Evolutionary conservation across 2,888 invertebrate genomes (phyloP).

Genomic region (Bembecia ichneumoniformis): DNA sequence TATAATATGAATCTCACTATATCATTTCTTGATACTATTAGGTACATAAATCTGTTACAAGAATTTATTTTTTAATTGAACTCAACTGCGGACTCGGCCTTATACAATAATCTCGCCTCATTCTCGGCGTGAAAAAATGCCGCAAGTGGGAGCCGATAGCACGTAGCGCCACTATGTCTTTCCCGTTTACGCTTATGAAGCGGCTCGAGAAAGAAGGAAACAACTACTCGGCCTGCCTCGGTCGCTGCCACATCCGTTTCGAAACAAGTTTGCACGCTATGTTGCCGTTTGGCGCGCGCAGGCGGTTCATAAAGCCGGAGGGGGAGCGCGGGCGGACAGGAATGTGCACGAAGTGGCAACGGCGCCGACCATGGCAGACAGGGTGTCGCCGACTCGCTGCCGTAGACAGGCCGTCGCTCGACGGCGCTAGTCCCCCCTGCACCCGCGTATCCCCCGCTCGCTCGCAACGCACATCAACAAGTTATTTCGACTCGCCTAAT

Average conservation of each 20-base stretch:
- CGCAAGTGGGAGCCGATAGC: constrained; percentile 75
- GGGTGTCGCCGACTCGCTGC: constrained; percentile 91
- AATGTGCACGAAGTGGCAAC: constrained; percentile 76
- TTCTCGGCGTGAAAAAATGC: constrained; percentile 76
- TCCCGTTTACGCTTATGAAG: constrained; percentile 32
- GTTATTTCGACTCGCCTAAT: constrained; percentile 62
- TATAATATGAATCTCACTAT: too few species aligned
- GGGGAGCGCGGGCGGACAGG: constrained; percentile 65
- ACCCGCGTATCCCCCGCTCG: constrained; percentile 46
- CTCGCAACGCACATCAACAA: constrained; percentile 68
- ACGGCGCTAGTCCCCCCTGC: constrained; percentile 60
- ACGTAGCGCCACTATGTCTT: constrained; percentile 67
- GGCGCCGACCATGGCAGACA: constrained; percentile 88
- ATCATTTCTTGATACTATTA: too few species aligned
- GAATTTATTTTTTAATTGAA: too few species aligned
- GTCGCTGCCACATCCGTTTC: constrained; percentile 79
- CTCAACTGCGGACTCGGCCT: constrained; percentile 42
- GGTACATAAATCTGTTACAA: too few species aligned
- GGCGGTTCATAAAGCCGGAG: constrained; percentile 44
- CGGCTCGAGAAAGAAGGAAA: constrained; percentile 31
- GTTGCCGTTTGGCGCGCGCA: constrained; percentile 69
- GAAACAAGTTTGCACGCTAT: constrained; percentile 77
- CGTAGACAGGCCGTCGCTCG: constrained; percentile 85
- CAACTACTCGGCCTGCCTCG: constrained; percentile 55
- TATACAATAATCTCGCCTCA: constrained; percentile 75